phyloP scores from a whole-genome alignment of 2,797 vertebrate genomes.

The Pangasius mekongensis region DNA sequence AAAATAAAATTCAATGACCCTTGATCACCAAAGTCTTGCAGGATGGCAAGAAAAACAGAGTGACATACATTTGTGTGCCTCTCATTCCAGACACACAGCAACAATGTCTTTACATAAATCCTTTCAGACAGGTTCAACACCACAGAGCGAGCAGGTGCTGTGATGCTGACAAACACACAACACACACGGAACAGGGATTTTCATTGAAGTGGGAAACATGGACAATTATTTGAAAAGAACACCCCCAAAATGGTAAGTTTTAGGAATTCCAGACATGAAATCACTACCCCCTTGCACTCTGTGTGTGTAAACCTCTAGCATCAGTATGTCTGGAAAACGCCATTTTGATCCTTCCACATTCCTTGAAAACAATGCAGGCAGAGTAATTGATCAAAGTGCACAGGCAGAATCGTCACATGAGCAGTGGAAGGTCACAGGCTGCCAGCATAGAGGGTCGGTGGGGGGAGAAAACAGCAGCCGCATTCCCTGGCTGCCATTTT shows the following conservation, averaged over 20 bases:
- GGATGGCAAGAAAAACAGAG: neutral
- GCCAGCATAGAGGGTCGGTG: conserved; percentile 71
- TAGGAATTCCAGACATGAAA: neutral
- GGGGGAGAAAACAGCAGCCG: conserved; percentile 73
- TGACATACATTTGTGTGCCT: neutral
- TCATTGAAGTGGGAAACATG: neutral
- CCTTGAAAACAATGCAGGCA: conserved; percentile 73
- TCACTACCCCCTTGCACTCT: neutral
- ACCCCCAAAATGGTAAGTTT: neutral
- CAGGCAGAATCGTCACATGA: conserved; percentile 70
- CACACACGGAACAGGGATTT: neutral
- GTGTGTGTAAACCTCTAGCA: neutral
- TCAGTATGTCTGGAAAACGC: conserved; percentile 45
- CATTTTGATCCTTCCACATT: conserved; percentile 62
- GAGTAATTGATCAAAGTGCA: conserved; percentile 79
- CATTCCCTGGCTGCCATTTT: conserved; percentile 89
- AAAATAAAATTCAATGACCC: neutral
- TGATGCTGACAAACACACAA: neutral
- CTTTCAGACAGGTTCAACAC: neutral
- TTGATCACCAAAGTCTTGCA: neutral
- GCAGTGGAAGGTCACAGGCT: conserved; percentile 84
- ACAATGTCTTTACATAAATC: conserved; percentile 2
- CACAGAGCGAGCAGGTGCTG: neutral
- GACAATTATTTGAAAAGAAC: neutral
- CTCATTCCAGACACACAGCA: neutral